These are phyloP conservation scores for Erethizon dorsatum DNA, from an alignment of 2,797 vertebrate genomes.

Conservation along the genomic window DNA sequence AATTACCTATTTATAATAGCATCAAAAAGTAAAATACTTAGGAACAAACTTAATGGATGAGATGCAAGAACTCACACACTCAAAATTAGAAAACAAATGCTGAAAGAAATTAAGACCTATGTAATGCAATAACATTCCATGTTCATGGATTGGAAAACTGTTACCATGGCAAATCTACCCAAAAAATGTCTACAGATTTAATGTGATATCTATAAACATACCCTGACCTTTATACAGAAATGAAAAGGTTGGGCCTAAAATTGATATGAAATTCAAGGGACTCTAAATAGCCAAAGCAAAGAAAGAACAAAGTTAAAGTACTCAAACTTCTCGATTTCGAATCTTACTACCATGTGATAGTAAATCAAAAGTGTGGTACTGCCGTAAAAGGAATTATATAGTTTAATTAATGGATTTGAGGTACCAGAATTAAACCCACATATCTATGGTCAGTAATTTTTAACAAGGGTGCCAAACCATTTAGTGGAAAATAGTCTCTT, in stretches of 20 bases:
- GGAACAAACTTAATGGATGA: not conserved
- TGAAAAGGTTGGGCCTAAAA: not conserved
- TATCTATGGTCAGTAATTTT: not conserved
- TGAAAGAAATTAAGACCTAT: not conserved
- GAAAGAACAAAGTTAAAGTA: not conserved
- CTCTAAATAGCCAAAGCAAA: not conserved
- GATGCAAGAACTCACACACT: not conserved
- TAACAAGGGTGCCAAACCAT: not conserved
- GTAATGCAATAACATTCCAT: not conserved
- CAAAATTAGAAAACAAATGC: not conserved
- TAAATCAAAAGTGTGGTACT: not conserved
- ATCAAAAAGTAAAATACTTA: not conserved
- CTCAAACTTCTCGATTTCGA: not conserved
- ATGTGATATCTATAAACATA: not conserved
- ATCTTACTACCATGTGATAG: not conserved
- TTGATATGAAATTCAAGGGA: not conserved
- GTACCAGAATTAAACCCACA: not conserved
- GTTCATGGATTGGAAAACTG: not conserved
- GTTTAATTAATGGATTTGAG: not conserved
- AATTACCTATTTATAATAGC: not conserved
- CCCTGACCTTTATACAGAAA: not conserved
- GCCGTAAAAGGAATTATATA: not conserved
- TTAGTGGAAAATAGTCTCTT: not conserved
- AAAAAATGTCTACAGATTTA: not conserved
- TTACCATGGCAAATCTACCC: not conserved